Evolutionary conservation across 2,888 invertebrate genomes (phyloP), one percentile per base, ranked within the genome.

Genomic region (Hipparchia semele): DNA sequence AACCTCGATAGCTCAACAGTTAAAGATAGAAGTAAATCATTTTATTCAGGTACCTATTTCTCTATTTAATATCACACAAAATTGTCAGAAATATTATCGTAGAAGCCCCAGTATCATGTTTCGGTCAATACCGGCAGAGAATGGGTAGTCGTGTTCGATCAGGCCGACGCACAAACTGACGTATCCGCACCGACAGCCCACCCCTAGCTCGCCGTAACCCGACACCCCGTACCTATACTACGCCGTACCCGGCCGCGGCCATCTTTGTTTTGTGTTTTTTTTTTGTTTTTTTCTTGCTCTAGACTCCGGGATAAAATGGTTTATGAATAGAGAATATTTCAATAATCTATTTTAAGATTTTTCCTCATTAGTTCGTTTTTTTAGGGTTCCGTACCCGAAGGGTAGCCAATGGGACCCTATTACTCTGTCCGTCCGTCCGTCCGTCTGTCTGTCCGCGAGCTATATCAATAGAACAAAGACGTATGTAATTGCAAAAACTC

Each of bases 101-200:
- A 74, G 74, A 70, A 72, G 73, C 59, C 59, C 74, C 60, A 56
- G 72, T 72, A 69, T 74, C 74, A 33, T 13, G n/a, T 74, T 74
- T 39, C 74, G 69, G 72, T 72, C 74, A 74, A 74, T 56, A 72
- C 64, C 62, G 65, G 69, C 45, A 67, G 45, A 69, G 39, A 73
- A 72, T 56, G 69, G 61, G 72, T 73, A 74, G 74, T 73, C 70
- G 45, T 68, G 59, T 72, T 70, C 75, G 61, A 74, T 74, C 73
- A 72, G 56, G 71, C 73, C 56, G 73, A 73, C 73, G 73, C 76
- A 73, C 73, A 73, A 71, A 68, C 56, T 80, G 82, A 83, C 81
- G 78, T 81, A 84, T 82, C 75, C 76, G 61, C 72, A 79, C 70
- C 80, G 87, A 87, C 86, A 86, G 84, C 78, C 73, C 80, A 79